These are phyloP conservation scores for Formica exsecta DNA, from an alignment of 1,140 invertebrate genomes.

Conservation along the genomic window DNA sequence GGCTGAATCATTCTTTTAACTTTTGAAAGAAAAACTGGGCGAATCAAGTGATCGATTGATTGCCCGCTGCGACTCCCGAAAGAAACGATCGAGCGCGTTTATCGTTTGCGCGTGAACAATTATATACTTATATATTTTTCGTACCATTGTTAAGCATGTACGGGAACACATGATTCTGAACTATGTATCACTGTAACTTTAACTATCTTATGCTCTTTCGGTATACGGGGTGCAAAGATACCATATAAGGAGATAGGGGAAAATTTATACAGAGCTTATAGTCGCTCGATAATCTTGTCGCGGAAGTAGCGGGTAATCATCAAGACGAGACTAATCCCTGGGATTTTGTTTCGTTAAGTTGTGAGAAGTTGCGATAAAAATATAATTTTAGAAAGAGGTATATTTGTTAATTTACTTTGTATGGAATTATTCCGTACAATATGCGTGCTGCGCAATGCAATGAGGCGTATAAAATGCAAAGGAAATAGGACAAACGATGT, in stretches of 20 bases:
- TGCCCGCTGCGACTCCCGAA: constrained; percentile 10
- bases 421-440: constrained; percentile 16
- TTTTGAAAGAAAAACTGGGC: not conserved
- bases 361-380: constrained; percentile 22
- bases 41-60: constrained; percentile 30
- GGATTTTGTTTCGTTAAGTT: constrained; percentile 27
- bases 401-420: constrained; percentile 49
- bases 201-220: constrained; percentile 23
- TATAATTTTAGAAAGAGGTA: constrained; percentile 27
- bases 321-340: constrained; percentile 16
- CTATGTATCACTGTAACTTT: constrained; percentile 25
- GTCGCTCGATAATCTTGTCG: constrained; percentile 36
- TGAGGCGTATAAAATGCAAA: not conserved
- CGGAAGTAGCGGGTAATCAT: constrained; percentile 1
- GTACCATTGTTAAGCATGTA: constrained; percentile 51
- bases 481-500: not conserved
- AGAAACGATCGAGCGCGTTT: constrained; percentile 35
- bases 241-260: constrained; percentile 19
- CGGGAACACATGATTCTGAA: constrained; percentile 52
- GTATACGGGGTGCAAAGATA: constrained; percentile 10
- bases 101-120: constrained; percentile 50
- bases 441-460: constrained; percentile 30
- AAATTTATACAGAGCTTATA: constrained; percentile 57
- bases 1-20: constrained; percentile 34
- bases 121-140: constrained; percentile 59